Evolutionary conservation across 2,113 vertebrate genomes (phyloP).

Genomic region (Thunnus thynnus): DNA sequence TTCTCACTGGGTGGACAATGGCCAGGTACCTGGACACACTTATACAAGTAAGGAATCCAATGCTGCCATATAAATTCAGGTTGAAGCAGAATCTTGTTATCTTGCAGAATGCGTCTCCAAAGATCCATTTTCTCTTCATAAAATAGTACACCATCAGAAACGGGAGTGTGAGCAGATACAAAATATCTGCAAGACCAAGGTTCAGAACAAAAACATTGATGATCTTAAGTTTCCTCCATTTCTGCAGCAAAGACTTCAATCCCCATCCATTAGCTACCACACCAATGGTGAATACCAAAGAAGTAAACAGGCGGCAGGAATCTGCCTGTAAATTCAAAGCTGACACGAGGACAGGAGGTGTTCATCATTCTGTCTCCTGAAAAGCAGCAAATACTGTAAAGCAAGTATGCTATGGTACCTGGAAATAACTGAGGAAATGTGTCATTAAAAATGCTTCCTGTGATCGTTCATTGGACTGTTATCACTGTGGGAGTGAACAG

Average conservation of each 20-base stretch:
- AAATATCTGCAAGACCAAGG: constrained; percentile 89
- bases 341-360: background rate
- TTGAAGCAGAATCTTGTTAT: no score
- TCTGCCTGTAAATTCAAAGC: constrained; percentile 61
- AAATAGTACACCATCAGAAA: constrained; percentile 68
- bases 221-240: constrained; percentile 72
- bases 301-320: constrained; percentile 84
- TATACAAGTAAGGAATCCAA: no score
- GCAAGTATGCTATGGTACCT: no score
- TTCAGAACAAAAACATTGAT: constrained; percentile 59
- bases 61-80: no score
- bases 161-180: constrained; percentile 21
- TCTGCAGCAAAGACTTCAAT: constrained; percentile 67
- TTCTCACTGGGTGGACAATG: no score
- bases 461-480: no score
- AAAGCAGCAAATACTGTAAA: no score
- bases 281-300: constrained; percentile 82
- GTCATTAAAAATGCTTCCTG: no score
- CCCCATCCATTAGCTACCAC: constrained; percentile 81
- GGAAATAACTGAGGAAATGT: no score
- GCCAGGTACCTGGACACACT: no score
- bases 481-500: no score
- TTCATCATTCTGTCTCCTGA: constrained; percentile 23
- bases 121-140: constrained; percentile 39
- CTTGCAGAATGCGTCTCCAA: no score